Evolutionary conservation across 2,888 invertebrate genomes (phyloP).

Genomic region (Melangyna quadrimaculata): DNA sequence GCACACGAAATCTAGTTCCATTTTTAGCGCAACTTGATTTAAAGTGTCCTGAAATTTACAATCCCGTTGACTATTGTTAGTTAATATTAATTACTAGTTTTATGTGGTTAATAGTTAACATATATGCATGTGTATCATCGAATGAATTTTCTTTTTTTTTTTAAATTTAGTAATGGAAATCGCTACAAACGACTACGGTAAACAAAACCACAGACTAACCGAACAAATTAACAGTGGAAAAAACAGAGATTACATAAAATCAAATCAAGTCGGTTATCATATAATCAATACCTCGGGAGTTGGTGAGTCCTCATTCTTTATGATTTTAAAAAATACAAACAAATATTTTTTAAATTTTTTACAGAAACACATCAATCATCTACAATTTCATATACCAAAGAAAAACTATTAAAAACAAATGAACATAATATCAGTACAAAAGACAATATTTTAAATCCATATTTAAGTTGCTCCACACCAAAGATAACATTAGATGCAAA

Average conservation of each 20-base stretch:
- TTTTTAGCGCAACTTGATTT: conserved; percentile 88
- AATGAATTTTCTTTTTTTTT: not conserved
- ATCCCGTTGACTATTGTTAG: conserved; percentile 95
- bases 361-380: not conserved
- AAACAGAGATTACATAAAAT: conserved; percentile 83
- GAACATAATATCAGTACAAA: conserved; percentile 66
- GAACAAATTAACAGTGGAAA: conserved; percentile 85
- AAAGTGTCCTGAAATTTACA: conserved; percentile 93
- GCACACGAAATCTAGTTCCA: conserved; percentile 88
- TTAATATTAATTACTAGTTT: not conserved
- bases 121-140: not conserved
- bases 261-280: conserved; percentile 76
- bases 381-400: not conserved
- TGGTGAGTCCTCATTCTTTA: conserved; percentile 77
- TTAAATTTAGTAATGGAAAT: conserved; percentile 87
- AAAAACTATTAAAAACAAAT: conserved; percentile 13
- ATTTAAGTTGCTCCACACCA: conserved; percentile 73
- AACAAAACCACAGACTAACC: conserved; percentile 82
- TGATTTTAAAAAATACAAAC: no score
- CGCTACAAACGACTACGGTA: conserved; percentile 89
- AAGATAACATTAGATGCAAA: conserved; percentile 76
- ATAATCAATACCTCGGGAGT: conserved; percentile 73
- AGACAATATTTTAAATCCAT: conserved; percentile 22
- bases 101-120: no score
- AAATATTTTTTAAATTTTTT: not conserved